Conservation (phyloP, 2,113 vertebrate genomes). For the Zeus faber region DNA sequence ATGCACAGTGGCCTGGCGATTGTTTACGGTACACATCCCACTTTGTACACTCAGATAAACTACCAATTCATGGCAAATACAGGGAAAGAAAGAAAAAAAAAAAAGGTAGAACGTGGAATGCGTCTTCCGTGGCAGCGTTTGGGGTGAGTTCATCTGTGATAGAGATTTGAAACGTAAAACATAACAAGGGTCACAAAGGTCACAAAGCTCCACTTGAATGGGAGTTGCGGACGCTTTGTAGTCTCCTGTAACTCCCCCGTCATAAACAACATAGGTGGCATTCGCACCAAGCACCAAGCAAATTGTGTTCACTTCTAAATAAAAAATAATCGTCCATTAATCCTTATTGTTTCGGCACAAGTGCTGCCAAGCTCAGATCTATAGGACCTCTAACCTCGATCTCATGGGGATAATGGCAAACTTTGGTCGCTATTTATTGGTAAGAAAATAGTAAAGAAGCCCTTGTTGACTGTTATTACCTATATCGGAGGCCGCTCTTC, state of each 20-base stretch:
- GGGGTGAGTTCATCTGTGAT: constrained; percentile 6
- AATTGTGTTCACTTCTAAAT: constrained; percentile 4
- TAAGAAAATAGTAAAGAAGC: not conserved
- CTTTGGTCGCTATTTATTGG: not conserved
- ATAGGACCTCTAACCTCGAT: not conserved
- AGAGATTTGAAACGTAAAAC: not conserved
- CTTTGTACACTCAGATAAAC: no score
- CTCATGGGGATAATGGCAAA: not conserved
- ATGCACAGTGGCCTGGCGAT: constrained; percentile 51
- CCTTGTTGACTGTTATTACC: no score
- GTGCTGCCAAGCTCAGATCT: not conserved
- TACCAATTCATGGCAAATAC: no score
- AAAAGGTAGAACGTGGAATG: no score
- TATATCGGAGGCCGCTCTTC: no score
- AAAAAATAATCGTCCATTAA: not conserved
- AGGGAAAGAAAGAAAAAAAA: no score
- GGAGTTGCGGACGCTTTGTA: constrained; percentile 7
- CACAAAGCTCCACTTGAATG: constrained; percentile 11
- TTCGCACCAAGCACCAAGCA: constrained; percentile 28
- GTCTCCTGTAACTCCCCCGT: constrained; percentile 18
- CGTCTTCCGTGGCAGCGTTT: no score
- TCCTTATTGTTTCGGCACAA: not conserved
- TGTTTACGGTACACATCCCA: constrained; percentile 38
- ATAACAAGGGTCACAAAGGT: not conserved
- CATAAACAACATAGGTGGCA: constrained; percentile 32